Evolutionary conservation across 2,797 vertebrate genomes (phyloP), one percentile per base, ranked within the genome.

Genomic region (Rhinatrema bivittatum): DNA sequence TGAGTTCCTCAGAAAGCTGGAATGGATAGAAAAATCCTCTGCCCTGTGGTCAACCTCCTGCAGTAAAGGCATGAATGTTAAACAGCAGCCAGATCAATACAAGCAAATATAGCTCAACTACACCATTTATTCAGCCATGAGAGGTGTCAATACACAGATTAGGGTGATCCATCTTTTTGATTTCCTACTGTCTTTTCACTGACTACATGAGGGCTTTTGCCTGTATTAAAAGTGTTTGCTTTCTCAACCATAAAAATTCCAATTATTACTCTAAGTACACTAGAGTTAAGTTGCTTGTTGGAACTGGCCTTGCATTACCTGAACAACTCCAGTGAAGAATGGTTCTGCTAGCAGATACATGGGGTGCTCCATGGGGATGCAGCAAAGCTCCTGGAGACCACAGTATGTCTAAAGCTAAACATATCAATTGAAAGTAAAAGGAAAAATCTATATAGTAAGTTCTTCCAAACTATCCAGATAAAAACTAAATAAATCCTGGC

Each of bases 61-160:
- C 81, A 82, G 86, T 64, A 62, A 74, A 79, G 76, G 78, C 78
- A 82, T 83, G 90, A 93, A 93, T 96, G 87, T 87, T 91, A 92
- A 96, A 72, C 83, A 91, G 89, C 65, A 62, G 50, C 38, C 42
- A 63, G 78, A 92, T 94, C 91, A 74, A 96, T 93, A 88, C 79
- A 86, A 85, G 88, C 87, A 89, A 94, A 93, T 88, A 89, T 89
- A 91, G 87, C 90, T 92, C 87, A 93, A 96, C 90, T 91, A 86
- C 80, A 78, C 85, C 91, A 92, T 94, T 93, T 93, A 91, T 93
- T 91, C 87, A 89, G 82, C 88, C 85, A 86, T 91, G 90, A 92
- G 89, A 90, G 87, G 90, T 89, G 90, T 91, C 90, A 89, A 94
- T 96, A 91, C 84, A 84, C 82, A 90, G 89, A 91, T 91, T 92